A percentile compares a stretch with the other conserved stretches of the same genome.
phyloP scores from a whole-genome alignment of 37 sponge, comb jelly and placozoan species.

The Dysidea cf. avara region DNA sequence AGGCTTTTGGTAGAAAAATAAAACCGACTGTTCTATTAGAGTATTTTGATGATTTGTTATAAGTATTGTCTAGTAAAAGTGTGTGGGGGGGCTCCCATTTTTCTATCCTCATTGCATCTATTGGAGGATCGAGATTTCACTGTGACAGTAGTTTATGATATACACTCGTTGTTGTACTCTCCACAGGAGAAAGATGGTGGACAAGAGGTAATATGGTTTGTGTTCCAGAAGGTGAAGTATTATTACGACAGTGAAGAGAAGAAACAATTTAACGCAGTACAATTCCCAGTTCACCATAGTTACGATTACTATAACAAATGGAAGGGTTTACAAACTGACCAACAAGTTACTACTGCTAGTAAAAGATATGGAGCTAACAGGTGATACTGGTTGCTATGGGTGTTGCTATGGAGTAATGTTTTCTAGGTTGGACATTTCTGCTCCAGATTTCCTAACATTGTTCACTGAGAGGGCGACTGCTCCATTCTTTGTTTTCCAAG shows the following conservation, averaged over 20 bases:
- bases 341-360: constrained; percentile 38
- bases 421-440: constrained; percentile 59
- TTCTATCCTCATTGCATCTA: too few relatives aligned
- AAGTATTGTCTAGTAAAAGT: too few relatives aligned
- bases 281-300: constrained; percentile 45
- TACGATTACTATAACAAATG: constrained; percentile 34
- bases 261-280: constrained; percentile 59
- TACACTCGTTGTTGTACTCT: background rate
- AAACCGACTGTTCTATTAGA: too few relatives aligned
- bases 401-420: background rate
- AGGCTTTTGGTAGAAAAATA: too few relatives aligned
- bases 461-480: constrained; percentile 94
- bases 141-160: background rate
- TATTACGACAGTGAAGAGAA: constrained; percentile 37
- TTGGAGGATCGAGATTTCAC: constrained; percentile 5
- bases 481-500: constrained; percentile 99
- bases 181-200: constrained; percentile 38
- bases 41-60: too few relatives aligned
- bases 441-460: constrained; percentile 82
- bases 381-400: constrained; percentile 21
- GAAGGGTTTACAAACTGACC: constrained; percentile 40
- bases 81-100: too few relatives aligned
- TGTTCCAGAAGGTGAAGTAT: constrained; percentile 94
- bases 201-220: constrained; percentile 67
- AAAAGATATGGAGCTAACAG: constrained; percentile 68